Evolutionary conservation across 1,140 invertebrate genomes (phyloP).

Genomic region (Ips nitidus): DNA sequence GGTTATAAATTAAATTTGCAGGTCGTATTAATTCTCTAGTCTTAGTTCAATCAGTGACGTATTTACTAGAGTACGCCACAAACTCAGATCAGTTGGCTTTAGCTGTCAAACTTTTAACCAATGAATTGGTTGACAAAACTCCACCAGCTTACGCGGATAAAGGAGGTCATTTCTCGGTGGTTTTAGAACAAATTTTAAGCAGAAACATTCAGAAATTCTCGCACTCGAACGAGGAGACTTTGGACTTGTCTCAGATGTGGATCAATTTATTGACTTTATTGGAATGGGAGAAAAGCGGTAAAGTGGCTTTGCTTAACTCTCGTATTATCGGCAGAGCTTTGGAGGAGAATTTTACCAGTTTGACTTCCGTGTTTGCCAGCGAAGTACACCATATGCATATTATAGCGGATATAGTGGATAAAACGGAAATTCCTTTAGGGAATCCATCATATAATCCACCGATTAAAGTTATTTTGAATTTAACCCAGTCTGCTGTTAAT

Average conservation of each 20-base stretch:
- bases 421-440: slow-evolving; percentile 50
- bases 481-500: slow-evolving; percentile 68
- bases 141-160: slow-evolving; percentile 48
- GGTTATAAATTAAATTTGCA: slow-evolving; percentile 44
- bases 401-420: slow-evolving; percentile 54
- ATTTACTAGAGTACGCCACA: slow-evolving; percentile 57
- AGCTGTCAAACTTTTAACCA: slow-evolving; percentile 56
- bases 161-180: slow-evolving; percentile 57
- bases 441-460: slow-evolving; percentile 48
- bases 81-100: slow-evolving; percentile 57
- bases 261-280: slow-evolving; percentile 55
- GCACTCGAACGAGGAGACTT: slow-evolving; percentile 37
- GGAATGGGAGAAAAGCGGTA: slow-evolving; percentile 58
- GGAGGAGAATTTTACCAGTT: slow-evolving; percentile 54
- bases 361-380: slow-evolving; percentile 50
- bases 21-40: slow-evolving; percentile 59
- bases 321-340: slow-evolving; percentile 55
- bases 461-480: slow-evolving; percentile 59
- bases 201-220: slow-evolving; percentile 43
- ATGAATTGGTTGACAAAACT: slow-evolving; percentile 49
- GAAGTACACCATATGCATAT: slow-evolving; percentile 54
- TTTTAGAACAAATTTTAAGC: slow-evolving; percentile 54
- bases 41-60: slow-evolving; percentile 57
- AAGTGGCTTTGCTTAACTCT: slow-evolving; percentile 52
- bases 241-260: slow-evolving; percentile 50